These are phyloP conservation scores for Lutjanus erythropterus DNA, from an alignment of 2,113 vertebrate genomes.

Conservation along the genomic window DNA sequence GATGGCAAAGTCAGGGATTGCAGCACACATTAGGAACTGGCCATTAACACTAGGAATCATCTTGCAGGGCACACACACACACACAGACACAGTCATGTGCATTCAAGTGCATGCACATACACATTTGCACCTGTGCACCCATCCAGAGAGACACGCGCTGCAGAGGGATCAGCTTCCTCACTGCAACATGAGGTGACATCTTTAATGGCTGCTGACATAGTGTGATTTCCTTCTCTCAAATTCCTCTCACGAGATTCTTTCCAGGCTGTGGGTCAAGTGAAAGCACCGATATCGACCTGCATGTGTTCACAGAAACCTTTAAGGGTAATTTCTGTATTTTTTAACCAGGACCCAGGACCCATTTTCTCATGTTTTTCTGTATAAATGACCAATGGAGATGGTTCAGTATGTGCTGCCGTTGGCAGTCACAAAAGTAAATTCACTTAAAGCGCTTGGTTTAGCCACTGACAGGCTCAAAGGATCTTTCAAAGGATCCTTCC, in stretches of 20 bases:
- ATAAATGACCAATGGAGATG: too few species aligned
- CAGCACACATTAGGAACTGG: conserved; percentile 10
- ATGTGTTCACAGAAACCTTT: neutral
- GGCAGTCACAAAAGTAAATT: too few species aligned
- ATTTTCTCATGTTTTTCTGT: too few species aligned
- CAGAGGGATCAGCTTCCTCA: conserved; percentile 65
- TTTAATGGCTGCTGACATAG: conserved; percentile 77
- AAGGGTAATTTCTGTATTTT: too few species aligned
- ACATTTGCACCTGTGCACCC: conserved; percentile 20
- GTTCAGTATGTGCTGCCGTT: too few species aligned
- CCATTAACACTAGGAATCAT: conserved; percentile 50
- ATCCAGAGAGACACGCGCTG: conserved; percentile 17
- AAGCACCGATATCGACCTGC: neutral
- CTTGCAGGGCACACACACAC: conserved; percentile 26
- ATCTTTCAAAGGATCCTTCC: too few species aligned
- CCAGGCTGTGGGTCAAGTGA: conserved; percentile 66
- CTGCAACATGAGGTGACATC: conserved; percentile 66
- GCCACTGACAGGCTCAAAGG: too few species aligned
- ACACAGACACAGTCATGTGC: conserved; percentile 1
- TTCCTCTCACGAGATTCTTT: conserved; percentile 74
- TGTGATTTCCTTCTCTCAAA: conserved; percentile 73
- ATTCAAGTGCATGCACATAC: neutral
- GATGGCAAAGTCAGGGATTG: conserved; percentile 10
- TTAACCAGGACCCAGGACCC: too few species aligned
- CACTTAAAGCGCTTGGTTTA: too few species aligned